These are phyloP conservation scores for Mactra quadrangularis DNA, from an alignment of 1,140 invertebrate species.

Conservation along the genomic window DNA sequence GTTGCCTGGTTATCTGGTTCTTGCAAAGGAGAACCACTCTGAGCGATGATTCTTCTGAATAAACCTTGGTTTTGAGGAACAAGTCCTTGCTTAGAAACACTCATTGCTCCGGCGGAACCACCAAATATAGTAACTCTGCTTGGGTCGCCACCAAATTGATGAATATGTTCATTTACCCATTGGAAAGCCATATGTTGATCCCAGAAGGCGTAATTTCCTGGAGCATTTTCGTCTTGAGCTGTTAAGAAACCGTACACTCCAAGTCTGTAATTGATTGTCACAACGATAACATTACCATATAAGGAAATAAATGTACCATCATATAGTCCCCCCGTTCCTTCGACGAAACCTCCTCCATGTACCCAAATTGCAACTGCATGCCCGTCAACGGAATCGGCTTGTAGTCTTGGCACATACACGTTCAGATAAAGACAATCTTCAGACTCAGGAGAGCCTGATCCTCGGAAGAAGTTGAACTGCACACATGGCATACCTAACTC, in stretches of 20 bases:
- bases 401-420: constrained; percentile 88
- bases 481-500: no score
- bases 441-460: no score
- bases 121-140: constrained; percentile 89
- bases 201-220: constrained; percentile 74
- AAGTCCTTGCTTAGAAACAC: constrained; percentile 36
- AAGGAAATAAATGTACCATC: constrained; percentile 92
- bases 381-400: constrained; percentile 84
- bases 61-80: constrained; percentile 42
- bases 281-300: constrained; percentile 90
- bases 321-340: constrained; percentile 95
- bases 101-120: constrained; percentile 91
- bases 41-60: constrained; percentile 6
- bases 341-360: constrained; percentile 96
- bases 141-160: constrained; percentile 89
- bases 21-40: constrained; percentile 32
- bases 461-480: no score
- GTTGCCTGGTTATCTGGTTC: neutral
- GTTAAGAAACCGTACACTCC: constrained; percentile 88
- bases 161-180: constrained; percentile 90
- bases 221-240: constrained; percentile 84
- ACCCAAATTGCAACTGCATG: constrained; percentile 97
- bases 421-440: constrained; percentile 98
- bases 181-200: constrained; percentile 89
- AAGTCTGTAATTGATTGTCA: constrained; percentile 89